Evolutionary conservation across 2,113 vertebrate genomes (phyloP).

Genomic region (Gymnogyps californianus): DNA sequence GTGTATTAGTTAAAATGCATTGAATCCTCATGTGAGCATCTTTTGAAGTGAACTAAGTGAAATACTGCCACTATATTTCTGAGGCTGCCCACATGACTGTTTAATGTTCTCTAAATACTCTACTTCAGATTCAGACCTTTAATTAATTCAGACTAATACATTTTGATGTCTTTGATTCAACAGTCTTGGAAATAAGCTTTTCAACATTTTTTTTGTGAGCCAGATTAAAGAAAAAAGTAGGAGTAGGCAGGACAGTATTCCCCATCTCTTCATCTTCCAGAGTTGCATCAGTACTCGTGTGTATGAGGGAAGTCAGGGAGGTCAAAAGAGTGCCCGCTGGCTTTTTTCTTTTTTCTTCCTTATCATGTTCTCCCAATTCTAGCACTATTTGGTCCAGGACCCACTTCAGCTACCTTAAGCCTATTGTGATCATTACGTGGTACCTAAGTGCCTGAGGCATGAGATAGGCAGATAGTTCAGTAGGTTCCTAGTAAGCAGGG

Average conservation of each 20-base stretch:
- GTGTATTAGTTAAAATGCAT: neutral
- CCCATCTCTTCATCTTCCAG: neutral
- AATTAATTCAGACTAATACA: neutral
- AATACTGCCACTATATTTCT: slow-evolving; percentile 7
- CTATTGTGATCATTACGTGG: neutral
- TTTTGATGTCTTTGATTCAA: neutral
- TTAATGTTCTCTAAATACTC: slow-evolving; percentile 22
- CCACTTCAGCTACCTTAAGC: neutral
- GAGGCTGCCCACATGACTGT: neutral
- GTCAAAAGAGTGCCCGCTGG: neutral
- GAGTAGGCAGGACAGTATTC: neutral
- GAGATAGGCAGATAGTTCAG: neutral
- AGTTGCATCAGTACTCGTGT: fast-evolving
- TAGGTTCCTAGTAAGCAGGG: neutral
- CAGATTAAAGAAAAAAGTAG: neutral
- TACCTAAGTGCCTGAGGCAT: neutral
- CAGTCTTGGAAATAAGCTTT: neutral
- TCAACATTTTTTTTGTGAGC: neutral
- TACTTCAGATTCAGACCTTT: neutral
- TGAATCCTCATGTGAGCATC: neutral
- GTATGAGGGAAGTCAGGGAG: neutral
- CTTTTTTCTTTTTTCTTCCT: neutral
- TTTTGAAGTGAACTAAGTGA: neutral
- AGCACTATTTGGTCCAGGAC: neutral
- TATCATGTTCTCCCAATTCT: neutral